Conservation (phyloP, 1,140 invertebrate species). For the Metopolophium dirhodum region DNA sequence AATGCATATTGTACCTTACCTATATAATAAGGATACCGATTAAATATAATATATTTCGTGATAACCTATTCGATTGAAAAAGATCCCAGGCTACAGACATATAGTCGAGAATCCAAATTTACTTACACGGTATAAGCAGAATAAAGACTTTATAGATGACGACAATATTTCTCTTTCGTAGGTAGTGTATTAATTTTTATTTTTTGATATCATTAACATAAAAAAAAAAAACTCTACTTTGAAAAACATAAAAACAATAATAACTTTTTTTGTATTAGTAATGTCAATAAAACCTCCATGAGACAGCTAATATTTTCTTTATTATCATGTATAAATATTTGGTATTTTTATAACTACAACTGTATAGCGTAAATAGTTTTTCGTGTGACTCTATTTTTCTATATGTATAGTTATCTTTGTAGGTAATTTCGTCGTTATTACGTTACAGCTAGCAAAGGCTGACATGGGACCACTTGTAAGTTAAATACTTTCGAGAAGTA, state of each 20-base stretch:
- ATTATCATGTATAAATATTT: neutral
- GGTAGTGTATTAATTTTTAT: neutral
- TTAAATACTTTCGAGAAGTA: neutral
- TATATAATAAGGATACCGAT: neutral
- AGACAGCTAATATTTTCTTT: neutral
- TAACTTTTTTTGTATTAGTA: neutral
- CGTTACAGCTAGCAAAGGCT: neutral
- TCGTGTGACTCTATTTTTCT: neutral
- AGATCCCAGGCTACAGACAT: neutral
- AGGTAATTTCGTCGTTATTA: neutral
- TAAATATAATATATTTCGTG: neutral
- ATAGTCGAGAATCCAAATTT: neutral
- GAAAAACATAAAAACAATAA: neutral
- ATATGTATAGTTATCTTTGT: neutral
- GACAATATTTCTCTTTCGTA: neutral
- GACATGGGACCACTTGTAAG: neutral
- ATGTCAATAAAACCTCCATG: neutral
- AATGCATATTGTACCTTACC: too few species aligned
- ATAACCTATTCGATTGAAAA: neutral
- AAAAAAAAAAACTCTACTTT: neutral
- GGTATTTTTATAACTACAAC: neutral
- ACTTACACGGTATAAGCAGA: neutral
- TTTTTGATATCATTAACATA: neutral
- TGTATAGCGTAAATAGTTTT: neutral
- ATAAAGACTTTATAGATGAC: neutral